Evolutionary conservation across 2,888 invertebrate species (phyloP).

Genomic region (Oeneis ivallda): DNA sequence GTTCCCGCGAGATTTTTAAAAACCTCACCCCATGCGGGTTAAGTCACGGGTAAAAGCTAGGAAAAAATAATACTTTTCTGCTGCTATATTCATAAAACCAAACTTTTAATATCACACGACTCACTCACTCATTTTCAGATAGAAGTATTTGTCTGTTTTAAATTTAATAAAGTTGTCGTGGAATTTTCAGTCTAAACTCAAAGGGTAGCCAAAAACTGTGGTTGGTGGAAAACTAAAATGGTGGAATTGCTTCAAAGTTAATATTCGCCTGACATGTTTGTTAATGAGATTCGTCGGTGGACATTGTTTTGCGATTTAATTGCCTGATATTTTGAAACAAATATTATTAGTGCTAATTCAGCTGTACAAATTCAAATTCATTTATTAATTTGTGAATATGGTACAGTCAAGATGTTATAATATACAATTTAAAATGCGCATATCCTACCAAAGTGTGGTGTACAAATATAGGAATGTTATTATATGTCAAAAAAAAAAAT

Average conservation of each 20-base stretch:
- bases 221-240: constrained; percentile 11
- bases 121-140: neutral
- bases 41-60: too few relatives aligned
- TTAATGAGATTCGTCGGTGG: constrained; percentile 17
- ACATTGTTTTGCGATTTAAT: constrained; percentile 9
- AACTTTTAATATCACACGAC: neutral
- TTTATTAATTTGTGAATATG: too few relatives aligned
- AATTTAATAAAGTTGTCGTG: constrained; percentile 6
- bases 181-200: constrained; percentile 5
- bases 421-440: too few relatives aligned
- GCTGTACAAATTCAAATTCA: too few relatives aligned
- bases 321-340: constrained; percentile 1
- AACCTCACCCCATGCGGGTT: too few relatives aligned
- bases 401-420: too few relatives aligned
- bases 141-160: constrained; percentile 10
- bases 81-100: neutral
- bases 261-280: constrained; percentile 17
- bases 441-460: too few relatives aligned
- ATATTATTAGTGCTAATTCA: neutral
- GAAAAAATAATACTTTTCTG: neutral
- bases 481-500: too few relatives aligned
- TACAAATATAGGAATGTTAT: too few relatives aligned
- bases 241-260: constrained; percentile 19
- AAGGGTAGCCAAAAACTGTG: neutral
- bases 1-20: too few relatives aligned